Percentiles rank a stretch among this genome's conserved stretches.
These are phyloP conservation scores for Drosophila gaucha DNA, from an alignment of 2,888 invertebrate genomes.

Conservation along the genomic window DNA sequence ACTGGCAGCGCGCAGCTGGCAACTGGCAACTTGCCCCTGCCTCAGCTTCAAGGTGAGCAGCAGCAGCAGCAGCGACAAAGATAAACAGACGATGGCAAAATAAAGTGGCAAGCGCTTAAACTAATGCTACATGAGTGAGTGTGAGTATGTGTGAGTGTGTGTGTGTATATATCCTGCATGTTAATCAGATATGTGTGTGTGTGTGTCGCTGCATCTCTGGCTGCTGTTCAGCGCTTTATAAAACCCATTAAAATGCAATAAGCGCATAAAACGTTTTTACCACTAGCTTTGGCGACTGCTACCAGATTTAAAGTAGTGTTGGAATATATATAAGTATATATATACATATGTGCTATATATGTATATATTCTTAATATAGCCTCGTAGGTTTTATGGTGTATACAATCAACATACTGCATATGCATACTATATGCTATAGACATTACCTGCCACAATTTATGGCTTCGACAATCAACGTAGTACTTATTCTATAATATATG, in stretches of 20 bases:
- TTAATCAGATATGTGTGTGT: slow-evolving; percentile 1
- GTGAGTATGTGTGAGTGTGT: not conserved
- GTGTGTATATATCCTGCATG: not conserved
- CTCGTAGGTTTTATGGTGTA: not conserved
- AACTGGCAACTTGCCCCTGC: slow-evolving; percentile 3
- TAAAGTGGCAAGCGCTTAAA: slow-evolving; percentile 65
- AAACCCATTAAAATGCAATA: slow-evolving; percentile 69
- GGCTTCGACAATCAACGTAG: not conserved
- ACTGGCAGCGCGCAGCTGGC: not conserved
- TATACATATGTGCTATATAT: not conserved
- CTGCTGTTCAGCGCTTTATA: slow-evolving; percentile 33
- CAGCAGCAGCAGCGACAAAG: slow-evolving; percentile 43
- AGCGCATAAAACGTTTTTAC: slow-evolving; percentile 57
- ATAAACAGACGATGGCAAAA: slow-evolving; percentile 64
- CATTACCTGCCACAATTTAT: slow-evolving; percentile 5
- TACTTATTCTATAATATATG: not conserved
- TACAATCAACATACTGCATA: not conserved
- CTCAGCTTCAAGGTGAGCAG: slow-evolving; percentile 32
- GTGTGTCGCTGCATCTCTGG: slow-evolving; percentile 19
- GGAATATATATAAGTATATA: not conserved
- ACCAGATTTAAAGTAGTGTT: slow-evolving; percentile 29
- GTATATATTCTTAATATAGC: not conserved
- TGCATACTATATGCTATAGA: not conserved
- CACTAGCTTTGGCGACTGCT: slow-evolving; percentile 34
- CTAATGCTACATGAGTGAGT: slow-evolving; percentile 18